A percentile compares a stretch with the other conserved stretches of the same genome.
phyloP scores from a whole-genome alignment of 23 tunicate genomes.

The Diplosoma virens region DNA sequence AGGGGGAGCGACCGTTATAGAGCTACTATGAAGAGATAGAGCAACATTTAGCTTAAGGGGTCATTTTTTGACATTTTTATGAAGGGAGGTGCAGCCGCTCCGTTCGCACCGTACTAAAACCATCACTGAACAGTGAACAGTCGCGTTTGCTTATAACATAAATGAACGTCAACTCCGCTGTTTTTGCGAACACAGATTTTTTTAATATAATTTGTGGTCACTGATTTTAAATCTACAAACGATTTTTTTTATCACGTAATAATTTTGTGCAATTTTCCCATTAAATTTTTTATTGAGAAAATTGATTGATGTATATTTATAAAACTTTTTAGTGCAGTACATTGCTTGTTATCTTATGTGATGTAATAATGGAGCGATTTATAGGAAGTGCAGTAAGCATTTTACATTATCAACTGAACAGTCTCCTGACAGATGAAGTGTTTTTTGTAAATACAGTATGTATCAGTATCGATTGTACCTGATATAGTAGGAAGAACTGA shows the following conservation, averaged over 20 bases:
- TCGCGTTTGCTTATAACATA: too few relatives aligned
- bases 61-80: too few relatives aligned
- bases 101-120: too few relatives aligned
- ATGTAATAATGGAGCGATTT: constrained; percentile 1
- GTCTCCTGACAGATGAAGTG: neutral
- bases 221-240: constrained; percentile 1
- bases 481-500: neutral
- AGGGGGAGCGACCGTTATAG: too few relatives aligned
- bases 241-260: constrained; percentile 17
- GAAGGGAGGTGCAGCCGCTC: too few relatives aligned
- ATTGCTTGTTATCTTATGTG: constrained; percentile 10
- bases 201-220: constrained; percentile 15
- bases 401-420: constrained; percentile 5
- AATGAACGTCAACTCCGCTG: constrained; percentile 7
- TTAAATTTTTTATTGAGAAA: neutral
- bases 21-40: too few relatives aligned
- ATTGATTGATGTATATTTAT: constrained; percentile 15
- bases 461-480: neutral
- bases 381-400: constrained; percentile 10
- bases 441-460: constrained; percentile 8
- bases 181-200: constrained; percentile 3
- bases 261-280: constrained; percentile 12
- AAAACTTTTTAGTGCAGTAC: neutral
- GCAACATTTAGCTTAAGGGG: too few relatives aligned
- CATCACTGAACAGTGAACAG: too few relatives aligned